Evolutionary conservation across 2,888 invertebrate species (phyloP), one percentile per base, ranked within the genome.

Genomic region (Drosophila ezoana): DNA sequence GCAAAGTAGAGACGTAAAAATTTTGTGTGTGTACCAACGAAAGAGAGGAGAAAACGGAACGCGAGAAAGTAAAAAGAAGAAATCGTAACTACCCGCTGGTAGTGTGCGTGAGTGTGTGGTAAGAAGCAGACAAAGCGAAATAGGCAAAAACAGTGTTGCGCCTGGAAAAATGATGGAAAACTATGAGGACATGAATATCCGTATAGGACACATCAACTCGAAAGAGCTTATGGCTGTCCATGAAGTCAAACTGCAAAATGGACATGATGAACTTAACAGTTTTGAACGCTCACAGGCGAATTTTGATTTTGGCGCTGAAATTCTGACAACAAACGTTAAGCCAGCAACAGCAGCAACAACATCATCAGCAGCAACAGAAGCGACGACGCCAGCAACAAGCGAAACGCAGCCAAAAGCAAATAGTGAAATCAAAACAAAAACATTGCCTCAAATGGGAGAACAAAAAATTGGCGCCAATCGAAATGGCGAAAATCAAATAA

Each of bases 11-110:
- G 79, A 81, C 76, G 87, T 68, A 86, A 87, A 90, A 87, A 85
- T 79, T 88, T 89, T 90, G 90, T 90, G 87, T 90, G 88, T 90
- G 90, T 90, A 90, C 76, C 90, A 90, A 87, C 89, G 90, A 90
- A 90, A 74, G 79, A 79, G 81, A 49, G 77, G 73, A 67, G 82
- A 87, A 90, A 87, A 78, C 80, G 77, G 61, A 86, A 76, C 64
- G 82, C 76, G 86, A 47, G 74, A 82, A 68, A 89, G 76, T 72
- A 76, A 69, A 83, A 77, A 82, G 76, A 72, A 64, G 67, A 73
- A 79, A 76, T 66, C 68, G 64, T 63, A 67, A 62, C 49, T 57
- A 57, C 53, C 58, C 41, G 40, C 51, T 65, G 51, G 60, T 64
- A 40, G 70, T 75, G 72, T 53, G 49, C 10, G 33, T 68, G 51